These are phyloP conservation scores for Hycleus cichorii DNA, from an alignment of 1,140 invertebrate species.

Conservation along the genomic window DNA sequence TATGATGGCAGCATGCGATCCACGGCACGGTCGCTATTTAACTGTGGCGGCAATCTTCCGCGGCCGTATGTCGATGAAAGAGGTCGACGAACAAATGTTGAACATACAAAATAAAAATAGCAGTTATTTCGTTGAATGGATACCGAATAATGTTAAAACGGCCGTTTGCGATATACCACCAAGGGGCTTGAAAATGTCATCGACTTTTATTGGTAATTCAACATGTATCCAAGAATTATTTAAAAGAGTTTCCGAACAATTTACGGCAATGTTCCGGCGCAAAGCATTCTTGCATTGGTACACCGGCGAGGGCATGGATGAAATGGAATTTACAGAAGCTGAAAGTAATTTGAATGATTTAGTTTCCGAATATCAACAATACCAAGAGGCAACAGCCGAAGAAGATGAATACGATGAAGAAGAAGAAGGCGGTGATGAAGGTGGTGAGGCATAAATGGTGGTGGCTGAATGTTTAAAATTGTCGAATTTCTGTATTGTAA, in stretches of 20 bases:
- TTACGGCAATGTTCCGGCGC: slow-evolving; percentile 66
- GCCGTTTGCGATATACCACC: too few relatives aligned
- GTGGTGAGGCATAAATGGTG: too few relatives aligned
- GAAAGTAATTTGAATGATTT: slow-evolving; percentile 76
- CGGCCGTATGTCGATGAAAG: slow-evolving; percentile 48
- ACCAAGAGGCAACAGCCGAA: slow-evolving; percentile 53
- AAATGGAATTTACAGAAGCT: slow-evolving; percentile 71
- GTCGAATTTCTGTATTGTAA: too few relatives aligned
- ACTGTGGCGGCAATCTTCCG: slow-evolving; percentile 57
- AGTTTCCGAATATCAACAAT: slow-evolving; percentile 76
- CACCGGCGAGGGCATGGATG: slow-evolving; percentile 71
- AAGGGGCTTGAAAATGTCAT: slow-evolving; percentile 58
- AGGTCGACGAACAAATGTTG: slow-evolving; percentile 52
- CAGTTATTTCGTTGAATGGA: slow-evolving; percentile 69
- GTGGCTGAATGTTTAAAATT: too few relatives aligned
- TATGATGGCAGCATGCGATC: slow-evolving; percentile 71
- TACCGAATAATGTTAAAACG: too few relatives aligned
- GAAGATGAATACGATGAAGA: slow-evolving; percentile 21
- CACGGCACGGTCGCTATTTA: slow-evolving; percentile 22
- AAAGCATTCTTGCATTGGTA: slow-evolving; percentile 70
- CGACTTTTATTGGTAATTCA: slow-evolving; percentile 57
- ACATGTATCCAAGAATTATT: slow-evolving; percentile 77
- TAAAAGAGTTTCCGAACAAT: slow-evolving; percentile 68
- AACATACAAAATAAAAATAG: slow-evolving; percentile 65
- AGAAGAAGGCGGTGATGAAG: too few relatives aligned